Percentiles rank a stretch among this genome's conserved stretches.
These are phyloP conservation scores for Heterochromis multidens DNA, from an alignment of 2,113 vertebrate species.

Conservation along the genomic window DNA sequence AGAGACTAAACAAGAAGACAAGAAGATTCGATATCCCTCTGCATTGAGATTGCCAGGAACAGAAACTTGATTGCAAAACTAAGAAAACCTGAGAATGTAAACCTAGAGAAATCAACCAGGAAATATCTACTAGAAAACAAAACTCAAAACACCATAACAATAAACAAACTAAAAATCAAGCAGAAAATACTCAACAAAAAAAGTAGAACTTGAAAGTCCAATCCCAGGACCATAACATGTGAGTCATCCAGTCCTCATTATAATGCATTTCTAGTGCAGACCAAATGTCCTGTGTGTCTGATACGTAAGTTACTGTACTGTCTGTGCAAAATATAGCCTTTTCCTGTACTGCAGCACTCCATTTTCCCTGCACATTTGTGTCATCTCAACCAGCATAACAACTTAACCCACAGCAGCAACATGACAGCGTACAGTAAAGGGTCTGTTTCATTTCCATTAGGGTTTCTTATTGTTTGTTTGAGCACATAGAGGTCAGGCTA, in stretches of 20 bases:
- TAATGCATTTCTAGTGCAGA: background rate
- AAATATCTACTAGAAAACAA: no score
- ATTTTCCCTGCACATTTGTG: constrained; percentile 5
- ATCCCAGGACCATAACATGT: no score
- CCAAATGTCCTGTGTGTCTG: background rate
- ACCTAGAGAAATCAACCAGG: no score
- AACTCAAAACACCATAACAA: no score
- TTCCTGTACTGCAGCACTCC: background rate
- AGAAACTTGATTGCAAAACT: no score
- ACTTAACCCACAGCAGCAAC: background rate
- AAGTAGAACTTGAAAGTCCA: no score
- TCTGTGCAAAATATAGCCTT: background rate
- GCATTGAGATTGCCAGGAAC: no score
- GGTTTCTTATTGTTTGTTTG: constrained; percentile 20
- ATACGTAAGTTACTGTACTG: background rate
- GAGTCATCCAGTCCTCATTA: background rate
- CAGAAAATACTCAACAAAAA: no score
- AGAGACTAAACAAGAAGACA: no score
- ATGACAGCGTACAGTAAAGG: background rate
- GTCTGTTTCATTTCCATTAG: constrained; percentile 7
- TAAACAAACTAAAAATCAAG: no score
- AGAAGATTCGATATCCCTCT: no score
- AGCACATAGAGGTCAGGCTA: constrained; percentile 53
- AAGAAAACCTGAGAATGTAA: no score
- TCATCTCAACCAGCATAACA: background rate